A percentile compares a stretch with the other conserved stretches of the same genome.
Evolutionary conservation across 2,113 vertebrate genomes (phyloP).

Genomic region (Pelusios castaneus): DNA sequence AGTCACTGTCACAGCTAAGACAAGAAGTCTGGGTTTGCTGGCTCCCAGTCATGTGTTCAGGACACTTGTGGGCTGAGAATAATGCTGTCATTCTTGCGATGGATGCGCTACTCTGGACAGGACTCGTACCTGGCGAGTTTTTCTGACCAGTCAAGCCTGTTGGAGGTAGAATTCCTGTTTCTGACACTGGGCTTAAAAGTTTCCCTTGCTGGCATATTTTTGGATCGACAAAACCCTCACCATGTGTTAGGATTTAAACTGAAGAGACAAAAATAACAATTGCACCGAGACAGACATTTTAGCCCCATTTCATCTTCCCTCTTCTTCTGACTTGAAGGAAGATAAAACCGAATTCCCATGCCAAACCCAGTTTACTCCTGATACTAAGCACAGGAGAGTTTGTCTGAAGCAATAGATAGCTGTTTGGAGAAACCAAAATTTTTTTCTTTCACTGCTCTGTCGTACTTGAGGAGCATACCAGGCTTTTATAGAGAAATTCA

Average conservation of each 20-base stretch:
- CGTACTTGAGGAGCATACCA: rapidly evolving
- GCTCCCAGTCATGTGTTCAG: neutral
- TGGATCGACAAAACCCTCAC: neutral
- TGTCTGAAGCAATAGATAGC: neutral
- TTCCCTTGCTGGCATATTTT: neutral
- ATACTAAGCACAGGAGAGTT: neutral
- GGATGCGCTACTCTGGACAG: neutral
- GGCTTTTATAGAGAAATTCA: rapidly evolving
- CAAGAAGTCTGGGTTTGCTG: neutral
- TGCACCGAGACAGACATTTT: neutral
- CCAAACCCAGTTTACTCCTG: neutral
- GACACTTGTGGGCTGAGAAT: neutral
- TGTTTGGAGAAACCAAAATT: neutral
- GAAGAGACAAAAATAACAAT: neutral
- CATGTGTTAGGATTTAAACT: neutral
- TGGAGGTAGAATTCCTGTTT: neutral
- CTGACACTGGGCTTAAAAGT: neutral
- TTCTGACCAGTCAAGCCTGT: neutral
- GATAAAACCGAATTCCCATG: neutral
- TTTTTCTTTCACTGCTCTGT: neutral
- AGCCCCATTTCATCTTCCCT: rapidly evolving
- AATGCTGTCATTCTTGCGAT: neutral
- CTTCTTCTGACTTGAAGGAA: rapidly evolving
- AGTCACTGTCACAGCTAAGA: neutral
- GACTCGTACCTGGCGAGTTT: neutral